Percentiles rank a stretch among this genome's conserved stretches.
These are phyloP conservation scores for Erythrocebus patas DNA, from an alignment of 2,113 vertebrate species.

Conservation along the genomic window DNA sequence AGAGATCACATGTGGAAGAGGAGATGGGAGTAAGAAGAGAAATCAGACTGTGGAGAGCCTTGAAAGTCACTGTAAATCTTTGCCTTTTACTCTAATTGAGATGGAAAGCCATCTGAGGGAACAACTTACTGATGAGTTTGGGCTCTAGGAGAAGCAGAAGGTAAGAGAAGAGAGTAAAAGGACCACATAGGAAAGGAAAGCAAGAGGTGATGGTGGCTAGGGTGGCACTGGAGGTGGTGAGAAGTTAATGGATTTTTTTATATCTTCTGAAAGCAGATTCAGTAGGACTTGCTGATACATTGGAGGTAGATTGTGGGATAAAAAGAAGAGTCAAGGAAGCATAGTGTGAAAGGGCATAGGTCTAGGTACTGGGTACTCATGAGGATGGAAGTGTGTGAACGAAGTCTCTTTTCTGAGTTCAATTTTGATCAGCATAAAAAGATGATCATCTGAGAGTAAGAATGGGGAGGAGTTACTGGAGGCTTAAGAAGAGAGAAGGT, in stretches of 20 bases:
- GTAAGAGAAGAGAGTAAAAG: background rate
- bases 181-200: background rate
- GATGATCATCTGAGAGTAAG: background rate
- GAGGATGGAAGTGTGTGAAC: background rate
- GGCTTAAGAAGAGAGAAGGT: background rate
- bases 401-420: background rate
- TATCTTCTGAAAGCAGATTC: background rate
- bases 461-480: background rate
- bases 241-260: too few relatives aligned
- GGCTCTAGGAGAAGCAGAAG: background rate
- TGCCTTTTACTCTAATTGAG: background rate
- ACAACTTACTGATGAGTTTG: background rate
- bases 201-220: background rate
- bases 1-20: background rate
- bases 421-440: background rate
- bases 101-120: background rate
- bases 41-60: background rate
- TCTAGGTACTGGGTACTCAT: accelerated
- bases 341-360: background rate
- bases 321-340: background rate
- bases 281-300: background rate
- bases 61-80: background rate
- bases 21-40: background rate
- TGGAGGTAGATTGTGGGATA: background rate
- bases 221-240: background rate